These are phyloP conservation scores for Drosophila emarginata DNA, from an alignment of 2,888 invertebrate genomes.

Conservation along the genomic window DNA sequence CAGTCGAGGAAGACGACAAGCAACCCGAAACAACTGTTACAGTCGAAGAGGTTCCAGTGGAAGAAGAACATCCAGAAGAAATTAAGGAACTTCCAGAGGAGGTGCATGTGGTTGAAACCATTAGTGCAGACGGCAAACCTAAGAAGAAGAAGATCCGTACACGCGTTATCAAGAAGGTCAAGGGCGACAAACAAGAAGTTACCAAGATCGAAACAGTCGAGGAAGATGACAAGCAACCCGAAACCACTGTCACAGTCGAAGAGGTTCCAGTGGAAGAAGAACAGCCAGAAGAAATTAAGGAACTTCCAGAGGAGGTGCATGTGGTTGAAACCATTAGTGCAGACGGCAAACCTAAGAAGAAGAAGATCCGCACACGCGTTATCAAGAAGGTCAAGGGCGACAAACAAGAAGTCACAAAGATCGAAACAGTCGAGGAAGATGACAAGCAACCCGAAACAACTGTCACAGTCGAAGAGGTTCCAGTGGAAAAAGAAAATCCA, in stretches of 20 bases:
- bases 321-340: conserved; percentile 48
- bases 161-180: conserved; percentile 38
- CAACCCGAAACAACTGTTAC: conserved; percentile 26
- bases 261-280: conserved; percentile 22
- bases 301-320: conserved; percentile 45
- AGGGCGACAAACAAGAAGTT: conserved; percentile 40
- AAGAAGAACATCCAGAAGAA: conserved; percentile 25
- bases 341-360: conserved; percentile 53
- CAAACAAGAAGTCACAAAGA: conserved; percentile 56
- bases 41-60: conserved; percentile 20
- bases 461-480: conserved; percentile 44
- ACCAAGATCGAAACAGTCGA: conserved; percentile 40
- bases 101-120: conserved; percentile 28
- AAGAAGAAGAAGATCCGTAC: conserved; percentile 38
- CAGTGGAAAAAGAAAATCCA: conserved; percentile 30
- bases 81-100: conserved; percentile 33
- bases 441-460: conserved; percentile 49
- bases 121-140: conserved; percentile 12
- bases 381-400: conserved; percentile 58
- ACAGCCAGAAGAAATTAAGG: conserved; percentile 26
- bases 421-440: conserved; percentile 55
- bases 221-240: conserved; percentile 37
- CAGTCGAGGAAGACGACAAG: conserved; percentile 35
- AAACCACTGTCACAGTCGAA: conserved; percentile 34
- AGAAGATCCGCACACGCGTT: conserved; percentile 52